Percentiles rank a stretch among this genome's conserved stretches.
Evolutionary conservation across 1,140 invertebrate species (phyloP).

Genomic region (Drosophila prosaltans): DNA sequence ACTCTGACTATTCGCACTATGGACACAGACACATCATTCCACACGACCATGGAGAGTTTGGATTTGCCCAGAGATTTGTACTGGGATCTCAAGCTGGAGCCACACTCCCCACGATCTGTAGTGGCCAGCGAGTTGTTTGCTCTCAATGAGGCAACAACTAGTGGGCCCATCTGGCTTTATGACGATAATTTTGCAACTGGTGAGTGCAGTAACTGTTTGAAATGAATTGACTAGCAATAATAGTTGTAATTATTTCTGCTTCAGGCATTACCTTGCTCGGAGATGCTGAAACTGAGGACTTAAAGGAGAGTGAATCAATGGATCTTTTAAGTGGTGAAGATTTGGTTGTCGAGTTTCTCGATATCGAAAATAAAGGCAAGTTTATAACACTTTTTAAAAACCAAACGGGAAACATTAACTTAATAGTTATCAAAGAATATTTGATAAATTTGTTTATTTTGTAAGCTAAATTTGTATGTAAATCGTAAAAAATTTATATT

Average conservation of each 20-base stretch:
- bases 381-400: not conserved
- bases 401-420: not conserved
- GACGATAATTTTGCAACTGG: constrained; percentile 82
- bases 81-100: constrained; percentile 78
- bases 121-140: constrained; percentile 69
- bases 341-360: constrained; percentile 68
- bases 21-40: constrained; percentile 38
- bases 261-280: constrained; percentile 50
- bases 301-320: constrained; percentile 36
- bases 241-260: not conserved
- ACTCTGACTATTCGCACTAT: constrained; percentile 22
- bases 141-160: constrained; percentile 55
- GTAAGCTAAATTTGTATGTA: no score
- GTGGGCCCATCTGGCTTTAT: constrained; percentile 52
- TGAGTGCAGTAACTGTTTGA: constrained; percentile 21
- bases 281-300: constrained; percentile 28
- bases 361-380: constrained; percentile 72
- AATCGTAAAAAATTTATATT: no score
- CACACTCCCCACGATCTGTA: constrained; percentile 59
- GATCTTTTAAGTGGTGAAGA: constrained; percentile 66
- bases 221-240: no score
- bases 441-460: no score
- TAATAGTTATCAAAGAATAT: not conserved
- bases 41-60: constrained; percentile 71
- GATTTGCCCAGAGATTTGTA: constrained; percentile 71